These are phyloP conservation scores for Chelonia mydas DNA, from an alignment of 2,797 vertebrate species.

Conservation along the genomic window DNA sequence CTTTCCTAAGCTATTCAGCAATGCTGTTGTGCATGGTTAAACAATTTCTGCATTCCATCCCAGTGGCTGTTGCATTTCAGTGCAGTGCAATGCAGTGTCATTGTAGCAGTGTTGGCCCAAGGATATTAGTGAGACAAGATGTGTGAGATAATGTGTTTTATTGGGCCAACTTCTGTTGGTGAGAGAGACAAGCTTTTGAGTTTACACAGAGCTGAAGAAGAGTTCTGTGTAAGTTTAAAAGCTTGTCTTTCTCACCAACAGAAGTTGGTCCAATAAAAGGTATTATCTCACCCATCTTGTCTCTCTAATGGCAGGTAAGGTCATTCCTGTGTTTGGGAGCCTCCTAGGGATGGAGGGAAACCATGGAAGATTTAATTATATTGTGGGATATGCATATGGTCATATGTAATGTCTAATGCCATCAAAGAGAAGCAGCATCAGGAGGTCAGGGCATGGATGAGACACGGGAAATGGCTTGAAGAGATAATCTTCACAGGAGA, in stretches of 20 bases:
- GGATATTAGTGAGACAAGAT: too few relatives aligned
- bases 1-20: neutral
- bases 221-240: neutral
- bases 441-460: neutral
- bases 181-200: too few relatives aligned
- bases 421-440: slow-evolving; percentile 15
- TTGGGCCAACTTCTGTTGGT: too few relatives aligned
- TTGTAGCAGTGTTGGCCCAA: too few relatives aligned
- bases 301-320: neutral
- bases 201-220: too few relatives aligned
- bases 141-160: too few relatives aligned
- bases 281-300: too few relatives aligned
- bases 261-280: too few relatives aligned
- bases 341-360: neutral
- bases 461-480: slow-evolving; percentile 1
- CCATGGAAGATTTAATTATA: neutral
- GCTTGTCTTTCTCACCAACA: too few relatives aligned
- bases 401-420: neutral
- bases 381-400: slow-evolving; percentile 5
- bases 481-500: slow-evolving; percentile 38
- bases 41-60: slow-evolving; percentile 30
- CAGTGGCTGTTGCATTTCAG: slow-evolving; percentile 13
- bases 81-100: too few relatives aligned
- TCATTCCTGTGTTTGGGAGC: neutral
- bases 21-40: slow-evolving; percentile 10